Base-by-base conservation (phyloP, 1,140 invertebrate genomes). In the Lordiphosa clarofinis region DNA sequence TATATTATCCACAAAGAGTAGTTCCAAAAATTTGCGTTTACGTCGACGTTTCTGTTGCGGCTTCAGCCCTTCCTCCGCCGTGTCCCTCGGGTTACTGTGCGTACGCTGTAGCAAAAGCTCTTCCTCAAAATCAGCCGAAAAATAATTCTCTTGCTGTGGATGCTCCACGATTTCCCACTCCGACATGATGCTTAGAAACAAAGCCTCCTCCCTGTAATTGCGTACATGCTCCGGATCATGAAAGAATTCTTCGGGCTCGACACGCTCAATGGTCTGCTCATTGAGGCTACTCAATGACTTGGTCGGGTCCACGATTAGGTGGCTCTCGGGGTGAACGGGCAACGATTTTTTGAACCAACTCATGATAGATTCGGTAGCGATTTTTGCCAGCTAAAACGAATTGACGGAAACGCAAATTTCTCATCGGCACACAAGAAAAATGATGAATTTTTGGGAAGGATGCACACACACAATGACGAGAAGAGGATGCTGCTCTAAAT, bases 291-390 rank as follows among this genome's bases (percentile, higher is more conserved):
- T 56, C 8, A 81, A 12, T 2, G 86, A 81, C 31, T 73, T 84
- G 12, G 33, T 7, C 40, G 49, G 36, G 15, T 28, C 3, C 11
- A 56, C 4, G 39, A 33, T 40, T 48, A 50, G 67, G 61, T 19
- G 82, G 79, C 68, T 92, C 90, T 37, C 91, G 89, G 43, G 87
- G 71, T 75, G 90, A 91, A 70, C 90, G 88, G 38, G 89, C 89
- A 89, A 92, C 90, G 90, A 91, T 89, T 87, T 92, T 92, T 79
- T 92, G 91, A 91, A 92, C 91, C 91, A 92, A 75, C 88, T 92
- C 91, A 92, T 92, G 91, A 63, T 90, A 87, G 57, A 92, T 92
- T 54, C 84, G 89, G 74, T 79, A 89, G 89, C 91, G 91, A 91
- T 92, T 92, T 74, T 90, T 90, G 60, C 91, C 91, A 90, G 91